phyloP scores from a whole-genome alignment of 1,140 invertebrate genomes.

The Drosophila jambulina region DNA sequence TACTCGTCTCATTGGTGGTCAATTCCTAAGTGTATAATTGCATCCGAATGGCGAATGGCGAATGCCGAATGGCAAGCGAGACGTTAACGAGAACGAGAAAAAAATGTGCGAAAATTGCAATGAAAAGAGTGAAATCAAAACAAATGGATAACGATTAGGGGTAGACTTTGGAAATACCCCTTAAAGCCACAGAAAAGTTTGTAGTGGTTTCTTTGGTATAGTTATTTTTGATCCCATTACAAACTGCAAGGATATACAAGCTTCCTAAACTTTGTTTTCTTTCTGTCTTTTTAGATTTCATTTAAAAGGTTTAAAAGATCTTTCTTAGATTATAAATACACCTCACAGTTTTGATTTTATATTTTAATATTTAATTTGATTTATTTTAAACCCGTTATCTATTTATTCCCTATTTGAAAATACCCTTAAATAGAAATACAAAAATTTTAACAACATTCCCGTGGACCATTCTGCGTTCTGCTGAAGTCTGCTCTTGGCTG shows the following conservation, averaged over 20 bases:
- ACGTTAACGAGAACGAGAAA: slow-evolving; percentile 37
- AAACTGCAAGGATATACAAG: not conserved
- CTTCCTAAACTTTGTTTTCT: not conserved
- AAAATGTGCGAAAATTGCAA: slow-evolving; percentile 25
- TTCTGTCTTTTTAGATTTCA: not conserved
- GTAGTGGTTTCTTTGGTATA: no score
- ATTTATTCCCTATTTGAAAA: not conserved
- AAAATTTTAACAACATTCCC: slow-evolving; percentile 18
- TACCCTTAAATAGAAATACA: slow-evolving; percentile 10
- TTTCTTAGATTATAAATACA: not conserved
- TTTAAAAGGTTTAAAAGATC: not conserved
- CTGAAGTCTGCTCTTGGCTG: slow-evolving; percentile 43
- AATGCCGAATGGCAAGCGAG: slow-evolving; percentile 8
- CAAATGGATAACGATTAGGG: slow-evolving; percentile 1
- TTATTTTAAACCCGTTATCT: not conserved
- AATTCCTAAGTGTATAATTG: slow-evolving; percentile 87
- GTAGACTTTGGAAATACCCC: slow-evolving; percentile 11
- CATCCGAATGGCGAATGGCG: slow-evolving; percentile 42
- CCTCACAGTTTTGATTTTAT: no score
- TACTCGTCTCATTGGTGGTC: slow-evolving; percentile 88
- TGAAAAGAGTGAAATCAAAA: slow-evolving; percentile 32
- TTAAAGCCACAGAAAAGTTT: not conserved
- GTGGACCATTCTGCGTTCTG: slow-evolving; percentile 15
- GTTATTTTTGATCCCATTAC: not conserved
- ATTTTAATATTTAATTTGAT: not conserved